Evolutionary conservation across 2,113 vertebrate genomes (phyloP).

Genomic region (Salvelinus sp.): DNA sequence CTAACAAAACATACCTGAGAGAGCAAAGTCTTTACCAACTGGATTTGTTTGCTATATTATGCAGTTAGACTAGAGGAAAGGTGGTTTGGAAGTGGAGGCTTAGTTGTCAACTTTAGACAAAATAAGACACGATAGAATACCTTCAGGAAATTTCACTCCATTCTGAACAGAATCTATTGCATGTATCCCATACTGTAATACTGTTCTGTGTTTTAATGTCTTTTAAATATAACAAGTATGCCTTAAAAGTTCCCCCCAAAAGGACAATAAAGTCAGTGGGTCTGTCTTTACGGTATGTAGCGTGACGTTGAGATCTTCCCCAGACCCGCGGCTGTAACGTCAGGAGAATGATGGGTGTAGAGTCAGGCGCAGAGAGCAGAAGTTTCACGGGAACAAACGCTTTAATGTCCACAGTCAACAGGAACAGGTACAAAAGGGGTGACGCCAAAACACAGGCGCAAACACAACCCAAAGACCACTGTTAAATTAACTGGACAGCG

Average conservation of each 20-base stretch:
- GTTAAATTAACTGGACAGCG: too few relatives aligned
- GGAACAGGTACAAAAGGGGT: too few relatives aligned
- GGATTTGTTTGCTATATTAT: background rate
- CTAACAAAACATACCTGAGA: background rate
- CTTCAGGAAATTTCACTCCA: too few relatives aligned
- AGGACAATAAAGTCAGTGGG: background rate
- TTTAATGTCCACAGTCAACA: too few relatives aligned
- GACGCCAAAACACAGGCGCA: too few relatives aligned
- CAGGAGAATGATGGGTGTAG: too few relatives aligned
- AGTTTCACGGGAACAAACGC: too few relatives aligned
- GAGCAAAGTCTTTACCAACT: background rate
- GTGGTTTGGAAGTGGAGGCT: background rate
- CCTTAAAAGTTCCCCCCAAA: background rate
- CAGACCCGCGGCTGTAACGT: slow-evolving; percentile 54
- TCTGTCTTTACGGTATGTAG: slow-evolving; percentile 83
- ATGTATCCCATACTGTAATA: background rate
- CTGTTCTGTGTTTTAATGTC: background rate
- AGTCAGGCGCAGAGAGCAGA: too few relatives aligned
- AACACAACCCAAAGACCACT: too few relatives aligned
- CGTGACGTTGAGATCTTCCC: slow-evolving; percentile 90
- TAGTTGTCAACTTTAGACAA: background rate
- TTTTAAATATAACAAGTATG: slow-evolving; percentile 63
- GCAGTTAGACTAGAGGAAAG: background rate
- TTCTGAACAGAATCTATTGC: too few relatives aligned
- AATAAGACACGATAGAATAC: background rate